A percentile compares a stretch with the other conserved stretches of the same genome.
Evolutionary conservation across 2,797 vertebrate species (phyloP).

Genomic region (Amphiprion clarkii): DNA sequence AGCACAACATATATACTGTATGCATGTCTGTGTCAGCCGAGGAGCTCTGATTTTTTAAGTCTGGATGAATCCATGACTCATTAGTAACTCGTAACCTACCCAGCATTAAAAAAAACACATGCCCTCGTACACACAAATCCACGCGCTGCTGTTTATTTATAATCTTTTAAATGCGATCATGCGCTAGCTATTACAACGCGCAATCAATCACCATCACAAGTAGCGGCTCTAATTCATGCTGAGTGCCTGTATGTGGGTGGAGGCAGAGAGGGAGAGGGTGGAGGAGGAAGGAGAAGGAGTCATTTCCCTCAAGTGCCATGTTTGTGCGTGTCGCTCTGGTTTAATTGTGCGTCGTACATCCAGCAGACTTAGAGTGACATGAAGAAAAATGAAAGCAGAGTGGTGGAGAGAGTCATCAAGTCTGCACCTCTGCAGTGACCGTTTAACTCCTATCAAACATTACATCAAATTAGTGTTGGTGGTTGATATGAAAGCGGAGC

Average conservation of each 20-base stretch:
- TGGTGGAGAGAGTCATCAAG: conserved; percentile 19
- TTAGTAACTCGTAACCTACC: background rate
- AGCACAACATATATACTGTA: too few species aligned
- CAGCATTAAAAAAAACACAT: conserved; percentile 7
- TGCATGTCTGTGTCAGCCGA: too few species aligned
- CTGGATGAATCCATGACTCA: conserved; percentile 29
- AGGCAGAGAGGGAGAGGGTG: background rate
- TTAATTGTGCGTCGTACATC: conserved; percentile 52
- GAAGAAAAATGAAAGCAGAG: background rate
- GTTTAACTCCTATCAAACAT: too few species aligned
- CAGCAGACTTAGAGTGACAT: conserved; percentile 38
- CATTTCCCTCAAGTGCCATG: conserved; percentile 51
- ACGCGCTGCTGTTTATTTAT: conserved; percentile 33
- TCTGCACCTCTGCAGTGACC: conserved; percentile 3
- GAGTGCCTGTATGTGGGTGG: conserved; percentile 48
- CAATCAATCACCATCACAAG: conserved; percentile 54
- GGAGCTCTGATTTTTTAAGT: background rate
- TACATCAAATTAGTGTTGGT: too few species aligned
- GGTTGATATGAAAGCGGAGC: too few species aligned
- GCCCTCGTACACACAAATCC: conserved; percentile 18
- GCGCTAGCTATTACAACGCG: conserved; percentile 45
- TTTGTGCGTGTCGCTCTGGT: conserved; percentile 38
- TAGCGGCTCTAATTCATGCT: conserved; percentile 53
- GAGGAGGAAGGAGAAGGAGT: conserved; percentile 2
- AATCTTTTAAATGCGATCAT: conserved; percentile 49